Evolutionary conservation across 2,888 invertebrate genomes (phyloP), one percentile per base, ranked within the genome.

Genomic region (Agriopis marginaria): DNA sequence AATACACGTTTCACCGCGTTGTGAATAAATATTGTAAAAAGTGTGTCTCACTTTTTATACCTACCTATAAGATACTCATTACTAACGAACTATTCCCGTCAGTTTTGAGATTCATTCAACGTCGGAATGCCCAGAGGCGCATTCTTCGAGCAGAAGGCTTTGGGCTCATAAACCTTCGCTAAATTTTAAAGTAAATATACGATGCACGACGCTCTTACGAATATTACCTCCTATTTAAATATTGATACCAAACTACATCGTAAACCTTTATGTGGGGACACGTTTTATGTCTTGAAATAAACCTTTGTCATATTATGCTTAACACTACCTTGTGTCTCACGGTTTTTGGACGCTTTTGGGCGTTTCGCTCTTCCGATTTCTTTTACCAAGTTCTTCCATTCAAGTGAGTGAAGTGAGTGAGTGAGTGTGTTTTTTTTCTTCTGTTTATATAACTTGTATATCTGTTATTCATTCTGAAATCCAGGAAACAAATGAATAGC

Each of bases 211-310:
- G 77, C 82, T 78, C 79, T 82, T 77, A 74, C 72, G 77, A 63
- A 75, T 78, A 82, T 82, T 66, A 66, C 63, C 55, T 70, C 60
- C 76, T 72, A 77, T 80, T 81, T 79, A 77, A 81, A 82, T 82
- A 82, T 82, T 80, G 77, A 80, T 78, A 75, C 73, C 70, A 69
- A 79, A 73, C 73, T 70, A 70, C 70, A 59, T 55, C 66, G 62
- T 70, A 70, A 70, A 66, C 66, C 66, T 70, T 66, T 70, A 70
- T 54, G 59, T 66, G 63, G 47, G n/a, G 44, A 23, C 39, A 14
- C 49, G 65, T 47, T 70, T 70, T 70, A 70, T 63, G 62, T 23
- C 47, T 11, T 12, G 45, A 53, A 14, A 44, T 66, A 56, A 50
- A 45, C 58, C 47, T 61, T 62, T 66, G 58, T 70, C 66, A 70